phyloP scores from a whole-genome alignment of 2,113 vertebrate genomes.

The Elachura formosa region DNA sequence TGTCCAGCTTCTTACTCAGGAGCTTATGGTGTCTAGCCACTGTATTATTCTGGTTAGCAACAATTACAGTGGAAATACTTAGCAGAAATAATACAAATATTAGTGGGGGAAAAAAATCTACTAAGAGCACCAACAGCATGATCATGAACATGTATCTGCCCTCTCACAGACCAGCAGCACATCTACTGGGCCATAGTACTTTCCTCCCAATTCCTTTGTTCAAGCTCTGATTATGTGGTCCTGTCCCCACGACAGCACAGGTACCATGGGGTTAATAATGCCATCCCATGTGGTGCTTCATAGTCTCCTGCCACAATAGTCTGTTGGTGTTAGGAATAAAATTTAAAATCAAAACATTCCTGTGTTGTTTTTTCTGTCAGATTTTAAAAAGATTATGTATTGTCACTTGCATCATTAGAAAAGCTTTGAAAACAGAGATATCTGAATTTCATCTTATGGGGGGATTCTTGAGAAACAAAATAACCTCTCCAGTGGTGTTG shows the following conservation, averaged over 20 bases:
- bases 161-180: not conserved
- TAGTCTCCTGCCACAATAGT: accelerated
- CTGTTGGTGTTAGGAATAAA: not conserved
- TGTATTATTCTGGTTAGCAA: not conserved
- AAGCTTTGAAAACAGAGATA: not conserved
- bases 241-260: not conserved
- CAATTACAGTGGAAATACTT: not conserved
- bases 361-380: not conserved
- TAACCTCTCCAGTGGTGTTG: not conserved
- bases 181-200: not conserved
- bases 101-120: accelerated
- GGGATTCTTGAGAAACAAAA: not conserved
- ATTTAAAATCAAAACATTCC: not conserved
- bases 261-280: not conserved
- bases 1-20: not conserved
- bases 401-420: not conserved
- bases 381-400: not conserved
- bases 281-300: too few relatives aligned
- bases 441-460: not conserved
- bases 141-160: not conserved
- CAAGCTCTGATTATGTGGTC: not conserved
- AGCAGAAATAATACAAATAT: not conserved
- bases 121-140: not conserved
- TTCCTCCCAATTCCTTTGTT: not conserved
- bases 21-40: not conserved